Evolutionary conservation across 1,140 invertebrate genomes (phyloP).

Genomic region (Drosophila nigrodunni): DNA sequence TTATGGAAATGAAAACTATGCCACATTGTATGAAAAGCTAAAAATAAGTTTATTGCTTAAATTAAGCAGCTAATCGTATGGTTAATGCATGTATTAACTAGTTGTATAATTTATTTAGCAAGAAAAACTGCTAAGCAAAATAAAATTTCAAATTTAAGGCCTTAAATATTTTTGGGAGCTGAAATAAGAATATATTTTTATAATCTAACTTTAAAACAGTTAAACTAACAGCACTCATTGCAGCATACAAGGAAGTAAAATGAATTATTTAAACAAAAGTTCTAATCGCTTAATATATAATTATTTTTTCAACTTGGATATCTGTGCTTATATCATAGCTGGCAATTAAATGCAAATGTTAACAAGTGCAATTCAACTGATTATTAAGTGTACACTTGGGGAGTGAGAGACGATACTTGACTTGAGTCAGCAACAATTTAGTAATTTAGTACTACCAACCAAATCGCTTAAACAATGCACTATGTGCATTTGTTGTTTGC

Average conservation of each 20-base stretch:
- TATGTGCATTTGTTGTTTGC: slow-evolving; percentile 6
- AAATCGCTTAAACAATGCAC: neutral
- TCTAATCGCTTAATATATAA: too few relatives aligned
- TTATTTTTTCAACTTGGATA: neutral
- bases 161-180: too few relatives aligned
- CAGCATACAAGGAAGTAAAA: too few relatives aligned
- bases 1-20: too few relatives aligned
- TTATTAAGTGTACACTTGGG: slow-evolving; percentile 63
- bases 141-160: too few relatives aligned
- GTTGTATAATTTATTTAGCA: too few relatives aligned
- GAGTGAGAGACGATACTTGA: slow-evolving; percentile 27
- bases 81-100: too few relatives aligned
- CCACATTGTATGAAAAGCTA: neutral
- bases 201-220: too few relatives aligned
- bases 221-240: too few relatives aligned
- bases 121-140: too few relatives aligned
- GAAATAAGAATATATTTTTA: too few relatives aligned
- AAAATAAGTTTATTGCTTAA: slow-evolving; percentile 4
- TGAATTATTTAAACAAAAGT: too few relatives aligned
- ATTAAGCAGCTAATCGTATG: neutral
- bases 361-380: slow-evolving; percentile 4
- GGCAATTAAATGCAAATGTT: slow-evolving; percentile 20
- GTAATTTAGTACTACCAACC: neutral
- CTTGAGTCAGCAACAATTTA: slow-evolving; percentile 67
- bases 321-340: neutral